Conservation (phyloP, 2,113 vertebrate genomes). For the Gnathonemus longibarbis region DNA sequence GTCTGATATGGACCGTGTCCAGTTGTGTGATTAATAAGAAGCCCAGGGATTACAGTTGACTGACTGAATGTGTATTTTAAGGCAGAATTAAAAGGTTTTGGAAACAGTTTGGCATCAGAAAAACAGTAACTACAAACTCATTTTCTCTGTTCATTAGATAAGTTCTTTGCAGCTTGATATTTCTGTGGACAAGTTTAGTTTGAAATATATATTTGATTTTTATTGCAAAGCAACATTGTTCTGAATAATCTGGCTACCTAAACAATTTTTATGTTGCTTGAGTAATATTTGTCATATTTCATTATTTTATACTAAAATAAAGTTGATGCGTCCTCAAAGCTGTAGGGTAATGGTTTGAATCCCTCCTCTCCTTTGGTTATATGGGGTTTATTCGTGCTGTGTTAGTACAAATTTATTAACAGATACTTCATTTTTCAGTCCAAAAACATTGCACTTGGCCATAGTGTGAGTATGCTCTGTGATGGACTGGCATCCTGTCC, state of each 20-base stretch:
- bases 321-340: neutral
- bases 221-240: neutral
- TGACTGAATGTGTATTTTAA: neutral
- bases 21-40: neutral
- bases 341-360: neutral
- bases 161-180: neutral
- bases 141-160: neutral
- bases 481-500: neutral
- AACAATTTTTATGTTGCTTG: neutral
- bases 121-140: neutral
- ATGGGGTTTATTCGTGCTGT: neutral
- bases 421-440: neutral
- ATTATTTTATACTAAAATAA: neutral
- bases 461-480: neutral
- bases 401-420: neutral
- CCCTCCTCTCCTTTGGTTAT: neutral
- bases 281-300: neutral
- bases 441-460: neutral
- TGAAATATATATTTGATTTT: neutral
- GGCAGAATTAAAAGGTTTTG: neutral
- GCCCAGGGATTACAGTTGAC: neutral
- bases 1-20: neutral
- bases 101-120: neutral
- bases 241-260: neutral
- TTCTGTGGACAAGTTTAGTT: neutral